Base-by-base conservation (phyloP, 2,888 invertebrate genomes). In the Ennomos erosarius region DNA sequence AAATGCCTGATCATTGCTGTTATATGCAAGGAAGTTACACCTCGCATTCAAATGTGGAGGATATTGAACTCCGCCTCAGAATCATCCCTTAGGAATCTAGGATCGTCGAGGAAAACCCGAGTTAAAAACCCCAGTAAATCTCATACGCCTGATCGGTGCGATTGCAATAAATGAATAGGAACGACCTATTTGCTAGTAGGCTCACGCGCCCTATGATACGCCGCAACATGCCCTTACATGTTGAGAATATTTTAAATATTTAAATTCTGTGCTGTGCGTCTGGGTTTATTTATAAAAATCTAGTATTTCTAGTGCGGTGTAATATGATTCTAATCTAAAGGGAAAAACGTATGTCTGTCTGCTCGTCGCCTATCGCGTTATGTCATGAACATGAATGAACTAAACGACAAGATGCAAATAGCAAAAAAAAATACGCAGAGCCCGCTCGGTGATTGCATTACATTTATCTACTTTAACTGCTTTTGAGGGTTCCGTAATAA, bases 141-240 rank as follows among this genome's bases (percentile, higher is more conserved):
- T 65, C 65, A 54, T 66, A 68, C 67, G 55, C 62, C 40, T 66
- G 61, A 69, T 69, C 63, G 56, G 65, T 68, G 67, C 68, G 65
- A 79, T 81, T 79, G 73, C 69, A 81, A 79, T 81, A 80, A 69
- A 77, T 78, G 76, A 81, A 79, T 82, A 81, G 68, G 71, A 78
- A 75, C 68, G 55, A 57, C 56, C 66, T 76, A 64, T 74, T 82
- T 78, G 65, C 68, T 59, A 85, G 71, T 81, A 62, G 60, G 38
- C 81, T 73, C 84, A 85, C 82, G 86, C 73, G 53, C 67, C 61
- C 57, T 62, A 67, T 74, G 65, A 75, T 80, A 70, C 68, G 73
- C 74, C 70, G 74, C 76, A 68, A 73, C 69, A 70, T 70, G 73
- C 74, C 73, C 72, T 75, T 70, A 79, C 83, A 81, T 71, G 83